Percentiles rank a stretch among this genome's conserved stretches.
Evolutionary conservation across 2,113 vertebrate species (phyloP).

Genomic region (Salvelinus namaycush): DNA sequence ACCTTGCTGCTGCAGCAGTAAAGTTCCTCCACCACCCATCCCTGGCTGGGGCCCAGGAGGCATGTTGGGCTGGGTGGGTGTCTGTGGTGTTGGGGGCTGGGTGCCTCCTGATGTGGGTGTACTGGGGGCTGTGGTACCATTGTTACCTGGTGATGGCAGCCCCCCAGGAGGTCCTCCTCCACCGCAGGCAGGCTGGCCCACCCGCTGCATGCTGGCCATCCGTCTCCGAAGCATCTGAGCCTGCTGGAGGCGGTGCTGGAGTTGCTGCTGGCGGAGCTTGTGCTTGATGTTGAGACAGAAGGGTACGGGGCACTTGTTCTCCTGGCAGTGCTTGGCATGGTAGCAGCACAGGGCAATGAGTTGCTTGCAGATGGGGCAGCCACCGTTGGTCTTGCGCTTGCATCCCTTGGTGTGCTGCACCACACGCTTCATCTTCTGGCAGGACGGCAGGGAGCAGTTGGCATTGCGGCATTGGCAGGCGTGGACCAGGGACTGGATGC

Average conservation of each 20-base stretch:
- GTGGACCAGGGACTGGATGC: slow-evolving; percentile 96
- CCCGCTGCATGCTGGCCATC: slow-evolving; percentile 96
- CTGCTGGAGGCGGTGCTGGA: slow-evolving; percentile 95
- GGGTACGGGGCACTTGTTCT: slow-evolving; percentile 97
- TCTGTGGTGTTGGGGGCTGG: slow-evolving; percentile 89
- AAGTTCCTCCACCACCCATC: slow-evolving; percentile 45
- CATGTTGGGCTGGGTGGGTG: slow-evolving; percentile 73
- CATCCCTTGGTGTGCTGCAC: slow-evolving; percentile 97
- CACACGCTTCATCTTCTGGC: slow-evolving; percentile 98
- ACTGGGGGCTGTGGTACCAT: slow-evolving; percentile 75
- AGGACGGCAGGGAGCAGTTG: slow-evolving; percentile 95
- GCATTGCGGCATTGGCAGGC: slow-evolving; percentile 98
- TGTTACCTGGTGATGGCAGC: slow-evolving; percentile 84
- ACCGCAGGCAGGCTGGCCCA: slow-evolving; percentile 75
- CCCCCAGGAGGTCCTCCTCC: slow-evolving; percentile 68
- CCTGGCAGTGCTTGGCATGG: slow-evolving; percentile 98
- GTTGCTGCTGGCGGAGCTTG: slow-evolving; percentile 94
- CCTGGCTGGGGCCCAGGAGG: slow-evolving; percentile 58
- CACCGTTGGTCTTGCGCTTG: slow-evolving; percentile 96
- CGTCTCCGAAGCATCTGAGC: slow-evolving; percentile 94
- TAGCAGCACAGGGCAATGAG: slow-evolving; percentile 98
- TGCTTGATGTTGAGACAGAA: slow-evolving; percentile 99
- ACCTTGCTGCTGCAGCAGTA: slow-evolving; percentile 56
- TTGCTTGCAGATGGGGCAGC: slow-evolving; percentile 97
- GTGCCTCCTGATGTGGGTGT: slow-evolving; percentile 88